Base-by-base conservation (phyloP, 2,888 invertebrate genomes). In the Philereme vetulata region DNA sequence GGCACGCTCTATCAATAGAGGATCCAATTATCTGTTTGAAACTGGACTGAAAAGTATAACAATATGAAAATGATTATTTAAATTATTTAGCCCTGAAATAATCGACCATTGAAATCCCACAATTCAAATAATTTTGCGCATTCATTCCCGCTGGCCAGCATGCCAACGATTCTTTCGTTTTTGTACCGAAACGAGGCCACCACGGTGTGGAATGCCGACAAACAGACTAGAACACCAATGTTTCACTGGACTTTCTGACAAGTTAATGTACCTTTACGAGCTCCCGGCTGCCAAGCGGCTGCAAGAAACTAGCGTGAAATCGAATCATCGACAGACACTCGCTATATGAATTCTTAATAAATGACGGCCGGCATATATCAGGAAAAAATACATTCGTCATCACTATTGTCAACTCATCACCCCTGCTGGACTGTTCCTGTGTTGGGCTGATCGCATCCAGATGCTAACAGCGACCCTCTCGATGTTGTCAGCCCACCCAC, bases 201-300 rank as follows among this genome's bases (percentile, higher is more conserved):
- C 64, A 72, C 76, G 64, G 63, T 61, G 71, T 75, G 82, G 84
- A 81, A 82, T 85, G 82, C 77, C 67, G 74, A 21, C 62, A 75
- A 89, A 80, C 85, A 88, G 88, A 87, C 80, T 88, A 85, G 88
- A 88, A 88, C 85, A 75, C 74, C 70, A 75, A 75, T 79, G 77
- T 77, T 79, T 77, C 76, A 73, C 78, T 72, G 78, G 80, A 80
- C 72, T 77, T 70, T 77, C 77, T 68, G 72, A 68, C 71, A 68
- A 65, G 65, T 51, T 68, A 64, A 65, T 65, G 50, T 46, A 60
- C 62, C 56, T 56, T 56, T n/a, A 54, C 47, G 46, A 55, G 49
- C 63, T 61, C 53, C 49, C 60, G 72, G 32, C 33, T 58, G 44
- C 48, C 43, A n/a, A 74, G 68, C 70, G 56, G 62, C 61, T 55